Conservation (phyloP, 2,797 vertebrate genomes). For the Notamacropus eugenii region DNA sequence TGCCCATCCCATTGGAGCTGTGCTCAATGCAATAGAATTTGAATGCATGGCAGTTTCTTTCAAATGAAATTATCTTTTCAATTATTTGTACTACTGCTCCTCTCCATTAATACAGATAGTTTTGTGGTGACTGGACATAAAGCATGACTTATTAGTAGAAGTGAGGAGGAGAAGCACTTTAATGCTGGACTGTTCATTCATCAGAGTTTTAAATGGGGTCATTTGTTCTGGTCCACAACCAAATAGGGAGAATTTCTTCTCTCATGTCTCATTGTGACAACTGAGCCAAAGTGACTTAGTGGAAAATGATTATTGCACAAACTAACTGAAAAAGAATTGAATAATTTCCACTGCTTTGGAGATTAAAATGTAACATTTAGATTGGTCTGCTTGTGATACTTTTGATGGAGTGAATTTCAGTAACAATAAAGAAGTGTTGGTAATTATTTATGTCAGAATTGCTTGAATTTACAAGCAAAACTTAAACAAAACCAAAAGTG, state of each 20-base stretch:
- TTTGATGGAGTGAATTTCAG: slow-evolving; percentile 66
- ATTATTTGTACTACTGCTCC: slow-evolving; percentile 24
- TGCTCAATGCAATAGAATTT: background rate
- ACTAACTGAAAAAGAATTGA: slow-evolving; percentile 64
- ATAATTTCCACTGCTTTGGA: slow-evolving; percentile 69
- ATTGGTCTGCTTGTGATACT: slow-evolving; percentile 69
- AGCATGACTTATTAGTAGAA: slow-evolving; percentile 37
- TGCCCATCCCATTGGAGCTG: background rate
- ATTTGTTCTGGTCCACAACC: slow-evolving; percentile 44
- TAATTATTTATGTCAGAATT: slow-evolving; percentile 78
- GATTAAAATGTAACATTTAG: slow-evolving; percentile 67
- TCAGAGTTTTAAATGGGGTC: background rate
- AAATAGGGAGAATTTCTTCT: slow-evolving; percentile 51
- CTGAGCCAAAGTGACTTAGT: slow-evolving; percentile 61
- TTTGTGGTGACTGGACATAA: slow-evolving; percentile 31
- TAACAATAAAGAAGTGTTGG: slow-evolving; percentile 78
- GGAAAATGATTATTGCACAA: slow-evolving; percentile 58
- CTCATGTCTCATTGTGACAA: slow-evolving; percentile 60
- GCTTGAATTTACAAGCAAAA: slow-evolving; percentile 82
- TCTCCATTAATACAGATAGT: slow-evolving; percentile 47
- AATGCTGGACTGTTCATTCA: slow-evolving; percentile 6
- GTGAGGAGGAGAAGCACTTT: slow-evolving; percentile 39
- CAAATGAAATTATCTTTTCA: slow-evolving; percentile 12
- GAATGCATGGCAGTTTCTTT: background rate
- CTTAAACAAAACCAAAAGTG: slow-evolving; percentile 75